Conservation (phyloP, 1,140 invertebrate genomes). For the Lucilia sericata region DNA sequence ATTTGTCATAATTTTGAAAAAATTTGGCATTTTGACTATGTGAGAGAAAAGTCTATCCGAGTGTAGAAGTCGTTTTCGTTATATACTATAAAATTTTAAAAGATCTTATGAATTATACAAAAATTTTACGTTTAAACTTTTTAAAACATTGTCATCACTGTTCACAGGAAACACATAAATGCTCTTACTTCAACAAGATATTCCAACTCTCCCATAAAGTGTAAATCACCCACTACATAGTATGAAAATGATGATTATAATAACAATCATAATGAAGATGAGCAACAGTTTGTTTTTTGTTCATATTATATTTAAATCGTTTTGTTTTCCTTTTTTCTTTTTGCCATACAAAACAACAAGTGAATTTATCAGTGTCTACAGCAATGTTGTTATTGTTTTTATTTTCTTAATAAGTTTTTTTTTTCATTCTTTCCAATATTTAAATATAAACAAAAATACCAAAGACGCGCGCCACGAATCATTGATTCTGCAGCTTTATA, state of each 20-base stretch:
- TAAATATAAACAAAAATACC: constrained; percentile 18
- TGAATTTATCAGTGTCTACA: not conserved
- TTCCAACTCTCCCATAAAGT: not conserved
- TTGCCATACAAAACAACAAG: not conserved
- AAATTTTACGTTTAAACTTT: not conserved
- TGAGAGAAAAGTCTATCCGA: too few relatives aligned
- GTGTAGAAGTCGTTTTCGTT: too few relatives aligned
- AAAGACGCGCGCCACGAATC: not conserved
- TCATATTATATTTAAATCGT: not conserved
- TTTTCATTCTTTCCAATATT: not conserved
- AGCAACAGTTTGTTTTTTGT: constrained; percentile 13
- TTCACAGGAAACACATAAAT: not conserved
- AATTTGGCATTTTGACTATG: too few relatives aligned
- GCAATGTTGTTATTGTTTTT: not conserved
- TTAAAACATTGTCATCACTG: not conserved
- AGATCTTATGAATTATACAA: too few relatives aligned
- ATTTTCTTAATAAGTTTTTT: not conserved
- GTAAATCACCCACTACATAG: not conserved
- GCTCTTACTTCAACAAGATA: not conserved
- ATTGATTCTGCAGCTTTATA: not conserved
- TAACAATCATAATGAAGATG: constrained; percentile 21
- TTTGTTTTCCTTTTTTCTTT: not conserved
- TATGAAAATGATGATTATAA: not conserved
- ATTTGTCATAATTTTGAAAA: too few relatives aligned
- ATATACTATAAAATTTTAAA: too few relatives aligned